phyloP scores from a whole-genome alignment of 2,888 invertebrate genomes.

The Acleris laterana region DNA sequence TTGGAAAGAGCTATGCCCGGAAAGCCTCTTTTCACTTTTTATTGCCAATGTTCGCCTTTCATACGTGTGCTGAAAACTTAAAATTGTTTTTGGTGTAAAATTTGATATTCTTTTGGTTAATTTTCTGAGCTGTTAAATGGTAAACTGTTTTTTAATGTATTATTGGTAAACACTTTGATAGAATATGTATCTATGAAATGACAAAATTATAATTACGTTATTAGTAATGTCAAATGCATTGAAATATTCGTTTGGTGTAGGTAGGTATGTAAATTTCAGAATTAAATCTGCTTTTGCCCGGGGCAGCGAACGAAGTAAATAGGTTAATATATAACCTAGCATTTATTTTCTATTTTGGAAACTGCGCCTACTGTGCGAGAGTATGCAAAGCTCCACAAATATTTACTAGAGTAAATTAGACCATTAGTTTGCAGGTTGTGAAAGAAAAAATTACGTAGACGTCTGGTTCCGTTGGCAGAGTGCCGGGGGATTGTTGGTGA shows the following conservation, averaged over 20 bases:
- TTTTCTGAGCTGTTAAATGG: neutral
- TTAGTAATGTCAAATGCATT: too few relatives aligned
- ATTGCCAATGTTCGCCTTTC: slow-evolving; percentile 74
- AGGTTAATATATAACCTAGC: too few relatives aligned
- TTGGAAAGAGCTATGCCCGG: slow-evolving; percentile 70
- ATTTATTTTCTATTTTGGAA: neutral
- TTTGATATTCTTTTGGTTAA: slow-evolving; percentile 23
- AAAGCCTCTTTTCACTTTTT: slow-evolving; percentile 73
- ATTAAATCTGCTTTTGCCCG: too few relatives aligned
- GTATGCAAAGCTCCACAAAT: slow-evolving; percentile 1
- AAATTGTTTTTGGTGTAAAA: slow-evolving; percentile 53
- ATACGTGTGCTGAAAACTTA: slow-evolving; percentile 71
- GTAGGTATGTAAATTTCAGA: too few relatives aligned
- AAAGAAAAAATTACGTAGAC: slow-evolving; percentile 22
- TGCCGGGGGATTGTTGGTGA: slow-evolving; percentile 58
- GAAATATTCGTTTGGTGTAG: too few relatives aligned
- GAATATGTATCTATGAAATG: too few relatives aligned
- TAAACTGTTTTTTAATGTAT: neutral
- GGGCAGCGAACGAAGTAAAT: too few relatives aligned
- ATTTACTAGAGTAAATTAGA: slow-evolving; percentile 31
- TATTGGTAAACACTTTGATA: too few relatives aligned
- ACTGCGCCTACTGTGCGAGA: neutral
- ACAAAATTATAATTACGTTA: too few relatives aligned
- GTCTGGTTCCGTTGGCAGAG: slow-evolving; percentile 65
- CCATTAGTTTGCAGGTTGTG: slow-evolving; percentile 28